Conservation (phyloP, 2,113 vertebrate genomes). For the Erinaceus europaeus region DNA sequence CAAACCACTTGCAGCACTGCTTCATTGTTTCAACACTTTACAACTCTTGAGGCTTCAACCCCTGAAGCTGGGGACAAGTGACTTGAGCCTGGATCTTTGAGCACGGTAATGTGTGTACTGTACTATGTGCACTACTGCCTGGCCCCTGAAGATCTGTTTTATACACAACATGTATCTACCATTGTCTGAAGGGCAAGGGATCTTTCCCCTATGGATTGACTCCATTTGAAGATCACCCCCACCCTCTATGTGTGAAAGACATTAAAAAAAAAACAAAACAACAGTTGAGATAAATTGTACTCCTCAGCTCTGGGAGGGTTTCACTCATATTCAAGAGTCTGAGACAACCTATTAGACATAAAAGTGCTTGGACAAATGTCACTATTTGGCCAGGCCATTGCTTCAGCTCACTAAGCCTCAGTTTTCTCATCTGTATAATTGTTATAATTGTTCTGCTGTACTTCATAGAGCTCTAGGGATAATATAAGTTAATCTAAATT, state of each 20-base stretch:
- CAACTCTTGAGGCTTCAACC: too few species aligned
- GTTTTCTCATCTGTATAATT: neutral
- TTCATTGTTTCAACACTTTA: too few species aligned
- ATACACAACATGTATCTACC: neutral
- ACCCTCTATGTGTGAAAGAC: neutral
- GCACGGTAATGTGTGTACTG: too few species aligned
- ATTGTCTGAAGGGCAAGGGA: neutral
- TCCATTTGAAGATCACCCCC: neutral
- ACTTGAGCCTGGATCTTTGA: too few species aligned
- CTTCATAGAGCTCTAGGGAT: neutral
- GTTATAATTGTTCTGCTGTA: neutral
- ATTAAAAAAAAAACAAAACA: neutral
- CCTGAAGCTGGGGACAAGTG: too few species aligned
- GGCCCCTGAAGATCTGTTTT: neutral
- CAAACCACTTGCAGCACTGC: too few species aligned
- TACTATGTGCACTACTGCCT: too few species aligned
- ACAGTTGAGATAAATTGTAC: neutral
- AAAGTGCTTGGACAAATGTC: neutral
- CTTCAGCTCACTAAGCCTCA: neutral
- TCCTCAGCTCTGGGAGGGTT: neutral
- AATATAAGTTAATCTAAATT: conserved; percentile 17
- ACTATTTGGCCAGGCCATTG: neutral
- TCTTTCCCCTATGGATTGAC: neutral
- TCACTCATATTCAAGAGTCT: neutral
- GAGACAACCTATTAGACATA: neutral